A percentile compares a stretch with the other conserved stretches of the same genome.
Conservation (phyloP, 2,113 vertebrate species). For the Pteronura brasiliensis region DNA sequence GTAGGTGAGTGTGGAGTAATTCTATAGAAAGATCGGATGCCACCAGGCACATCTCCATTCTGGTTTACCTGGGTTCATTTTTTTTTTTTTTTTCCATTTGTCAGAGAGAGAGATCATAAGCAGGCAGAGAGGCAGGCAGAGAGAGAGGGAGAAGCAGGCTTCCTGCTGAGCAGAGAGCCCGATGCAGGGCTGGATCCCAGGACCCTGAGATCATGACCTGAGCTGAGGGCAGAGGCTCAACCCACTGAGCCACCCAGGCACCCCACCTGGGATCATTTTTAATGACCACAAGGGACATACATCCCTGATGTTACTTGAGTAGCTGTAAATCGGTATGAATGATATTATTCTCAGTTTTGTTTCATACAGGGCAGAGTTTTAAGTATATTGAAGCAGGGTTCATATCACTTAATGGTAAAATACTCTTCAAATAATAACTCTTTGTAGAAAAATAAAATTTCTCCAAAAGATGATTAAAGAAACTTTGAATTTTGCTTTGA, state of each 20-base stretch:
- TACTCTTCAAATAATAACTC: background rate
- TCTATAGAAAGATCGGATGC: fast-evolving
- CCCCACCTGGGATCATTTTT: background rate
- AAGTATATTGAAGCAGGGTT: background rate
- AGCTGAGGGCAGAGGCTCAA: too few relatives aligned
- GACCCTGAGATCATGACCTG: too few relatives aligned
- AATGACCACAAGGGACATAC: background rate
- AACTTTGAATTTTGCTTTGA: background rate
- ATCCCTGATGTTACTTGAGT: background rate
- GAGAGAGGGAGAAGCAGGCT: too few relatives aligned
- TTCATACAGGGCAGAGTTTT: background rate
- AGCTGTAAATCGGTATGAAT: background rate
- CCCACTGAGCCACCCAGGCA: too few relatives aligned
- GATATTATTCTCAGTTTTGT: background rate
- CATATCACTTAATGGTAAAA: background rate
- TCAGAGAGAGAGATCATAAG: too few relatives aligned
- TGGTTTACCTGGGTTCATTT: background rate
- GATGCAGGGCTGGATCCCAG: too few relatives aligned
- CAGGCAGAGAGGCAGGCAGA: too few relatives aligned
- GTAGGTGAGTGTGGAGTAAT: background rate
- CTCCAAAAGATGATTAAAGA: background rate
- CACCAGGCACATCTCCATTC: fast-evolving
- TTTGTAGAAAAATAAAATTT: background rate
- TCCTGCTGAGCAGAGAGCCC: too few relatives aligned
- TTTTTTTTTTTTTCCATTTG: too few relatives aligned